Evolutionary conservation across 2,113 vertebrate genomes (phyloP).

Genomic region (Dissostichus mawsoni): DNA sequence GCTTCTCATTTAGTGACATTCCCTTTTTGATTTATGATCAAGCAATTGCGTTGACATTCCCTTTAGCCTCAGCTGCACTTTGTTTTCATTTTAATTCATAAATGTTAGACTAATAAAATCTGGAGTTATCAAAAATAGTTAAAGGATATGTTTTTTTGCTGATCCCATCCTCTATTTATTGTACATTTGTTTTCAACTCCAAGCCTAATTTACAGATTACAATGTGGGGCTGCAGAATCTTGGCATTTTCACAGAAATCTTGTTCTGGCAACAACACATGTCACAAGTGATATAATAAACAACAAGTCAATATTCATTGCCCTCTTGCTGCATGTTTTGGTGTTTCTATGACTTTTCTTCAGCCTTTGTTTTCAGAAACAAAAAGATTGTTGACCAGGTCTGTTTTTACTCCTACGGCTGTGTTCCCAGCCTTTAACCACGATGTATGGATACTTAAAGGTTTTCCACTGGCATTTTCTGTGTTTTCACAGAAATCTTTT

Average conservation of each 20-base stretch:
- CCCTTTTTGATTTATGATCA: too few species aligned
- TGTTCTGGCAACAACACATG: neutral
- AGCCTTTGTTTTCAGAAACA: slow-evolving; percentile 41
- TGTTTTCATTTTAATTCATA: neutral
- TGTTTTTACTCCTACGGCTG: neutral
- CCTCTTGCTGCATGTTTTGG: neutral
- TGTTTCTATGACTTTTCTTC: slow-evolving; percentile 2
- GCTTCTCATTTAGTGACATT: too few species aligned
- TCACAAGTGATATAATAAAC: neutral
- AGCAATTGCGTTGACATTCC: too few species aligned
- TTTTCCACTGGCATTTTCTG: slow-evolving; percentile 30
- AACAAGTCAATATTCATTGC: neutral
- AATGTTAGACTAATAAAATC: neutral
- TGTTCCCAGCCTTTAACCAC: slow-evolving; percentile 19
- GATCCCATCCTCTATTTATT: neutral
- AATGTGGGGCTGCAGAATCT: neutral
- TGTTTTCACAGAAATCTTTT: neutral
- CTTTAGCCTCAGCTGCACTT: neutral
- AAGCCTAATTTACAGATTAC: neutral
- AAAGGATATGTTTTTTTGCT: neutral
- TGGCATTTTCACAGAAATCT: neutral
- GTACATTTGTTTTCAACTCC: neutral
- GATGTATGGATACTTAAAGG: slow-evolving; percentile 10
- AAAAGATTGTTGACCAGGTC: slow-evolving; percentile 21
- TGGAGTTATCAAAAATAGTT: neutral